These are phyloP conservation scores for Platyscapa corneri DNA, from an alignment of 1,140 invertebrate species.

Conservation along the genomic window DNA sequence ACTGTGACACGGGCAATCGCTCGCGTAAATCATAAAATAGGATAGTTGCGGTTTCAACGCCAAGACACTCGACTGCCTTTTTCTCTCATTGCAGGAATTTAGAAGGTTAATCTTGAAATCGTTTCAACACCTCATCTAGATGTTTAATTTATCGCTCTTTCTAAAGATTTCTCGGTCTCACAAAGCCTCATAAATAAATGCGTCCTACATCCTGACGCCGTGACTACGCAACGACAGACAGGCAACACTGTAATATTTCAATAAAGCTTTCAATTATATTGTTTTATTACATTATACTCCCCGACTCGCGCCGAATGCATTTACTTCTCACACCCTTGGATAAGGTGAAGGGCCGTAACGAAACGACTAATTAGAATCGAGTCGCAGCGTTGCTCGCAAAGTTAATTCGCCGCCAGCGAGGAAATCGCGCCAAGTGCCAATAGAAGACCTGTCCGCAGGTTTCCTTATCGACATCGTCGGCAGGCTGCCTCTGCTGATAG, in stretches of 20 bases:
- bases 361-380: too few species aligned
- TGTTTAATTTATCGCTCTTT: background rate
- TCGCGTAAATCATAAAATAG: background rate
- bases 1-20: too few species aligned
- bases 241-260: background rate
- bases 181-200: background rate
- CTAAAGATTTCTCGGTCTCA: background rate
- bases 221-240: background rate
- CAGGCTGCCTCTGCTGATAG: conserved; percentile 83
- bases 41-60: background rate
- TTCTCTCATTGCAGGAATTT: background rate
- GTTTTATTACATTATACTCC: too few species aligned
- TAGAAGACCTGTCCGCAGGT: too few species aligned
- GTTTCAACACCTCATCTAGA: background rate
- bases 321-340: too few species aligned
- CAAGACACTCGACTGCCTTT: background rate
- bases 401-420: too few species aligned
- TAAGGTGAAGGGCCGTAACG: background rate
- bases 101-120: background rate
- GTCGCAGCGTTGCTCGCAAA: too few species aligned
- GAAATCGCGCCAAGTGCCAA: too few species aligned
- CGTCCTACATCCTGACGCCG: background rate
- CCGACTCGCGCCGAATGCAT: too few species aligned
- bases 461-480: conserved; percentile 87
- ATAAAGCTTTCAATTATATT: too few species aligned